These are phyloP conservation scores for Neomicropteryx cornuta DNA, from an alignment of 1,140 invertebrate genomes.

Conservation along the genomic window DNA sequence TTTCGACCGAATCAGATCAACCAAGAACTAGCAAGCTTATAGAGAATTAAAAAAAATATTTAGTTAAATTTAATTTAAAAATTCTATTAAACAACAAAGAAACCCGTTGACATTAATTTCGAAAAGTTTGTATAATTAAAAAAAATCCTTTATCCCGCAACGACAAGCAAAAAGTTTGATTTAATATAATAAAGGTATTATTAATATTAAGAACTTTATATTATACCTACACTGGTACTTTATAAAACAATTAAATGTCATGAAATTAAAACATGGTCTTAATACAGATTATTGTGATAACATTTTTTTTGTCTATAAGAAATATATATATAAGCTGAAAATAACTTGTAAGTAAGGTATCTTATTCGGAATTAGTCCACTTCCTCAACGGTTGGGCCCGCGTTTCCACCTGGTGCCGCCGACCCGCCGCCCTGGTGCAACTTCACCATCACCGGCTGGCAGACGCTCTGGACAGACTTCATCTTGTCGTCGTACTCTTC, in stretches of 20 bases:
- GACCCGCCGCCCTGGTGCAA: slow-evolving; percentile 45
- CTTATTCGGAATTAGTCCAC: slow-evolving; percentile 42
- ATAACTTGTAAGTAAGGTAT: too few species aligned
- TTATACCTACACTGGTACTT: too few species aligned
- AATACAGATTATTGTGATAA: too few species aligned
- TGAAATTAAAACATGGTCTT: too few species aligned
- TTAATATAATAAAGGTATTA: too few species aligned
- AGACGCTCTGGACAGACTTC: slow-evolving; percentile 59
- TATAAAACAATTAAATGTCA: too few species aligned
- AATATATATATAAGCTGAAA: too few species aligned
- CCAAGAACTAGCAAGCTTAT: slow-evolving; percentile 1
- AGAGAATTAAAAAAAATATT: slow-evolving; percentile 1
- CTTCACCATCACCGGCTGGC: slow-evolving; percentile 65
- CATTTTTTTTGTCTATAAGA: too few species aligned
- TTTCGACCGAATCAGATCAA: too few species aligned
- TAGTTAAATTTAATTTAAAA: not conserved
- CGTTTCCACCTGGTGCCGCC: slow-evolving; percentile 23
- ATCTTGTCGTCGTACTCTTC: slow-evolving; percentile 66
- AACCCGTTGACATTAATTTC: not conserved
- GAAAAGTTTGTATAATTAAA: not conserved
- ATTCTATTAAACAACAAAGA: not conserved
- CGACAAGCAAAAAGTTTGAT: too few species aligned
- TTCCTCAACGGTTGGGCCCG: slow-evolving; percentile 57
- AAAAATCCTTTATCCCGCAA: not conserved
- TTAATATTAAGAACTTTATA: too few species aligned